phyloP scores from a whole-genome alignment of 2,113 vertebrate genomes.

The Cyprinodon variegatus region DNA sequence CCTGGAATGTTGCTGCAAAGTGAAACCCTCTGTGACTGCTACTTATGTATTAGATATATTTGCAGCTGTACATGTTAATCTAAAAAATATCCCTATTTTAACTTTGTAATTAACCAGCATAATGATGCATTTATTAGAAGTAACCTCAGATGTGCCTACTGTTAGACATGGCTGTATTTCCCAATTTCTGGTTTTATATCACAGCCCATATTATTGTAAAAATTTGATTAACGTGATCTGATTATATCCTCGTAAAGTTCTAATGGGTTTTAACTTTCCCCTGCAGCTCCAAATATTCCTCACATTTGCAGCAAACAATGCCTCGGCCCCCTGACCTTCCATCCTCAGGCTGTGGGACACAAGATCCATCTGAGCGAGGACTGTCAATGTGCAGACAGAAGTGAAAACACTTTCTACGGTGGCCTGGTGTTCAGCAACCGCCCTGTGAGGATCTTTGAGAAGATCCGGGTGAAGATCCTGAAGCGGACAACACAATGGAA shows the following conservation, averaged over 20 bases:
- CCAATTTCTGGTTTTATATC: neutral
- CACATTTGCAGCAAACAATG: constrained; percentile 37
- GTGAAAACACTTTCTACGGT: constrained; percentile 65
- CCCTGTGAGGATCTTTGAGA: constrained; percentile 68
- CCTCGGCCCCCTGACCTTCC: constrained; percentile 77
- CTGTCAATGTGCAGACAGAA: constrained; percentile 56
- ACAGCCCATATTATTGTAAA: neutral
- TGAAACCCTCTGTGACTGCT: neutral
- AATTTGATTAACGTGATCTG: neutral
- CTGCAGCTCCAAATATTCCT: neutral
- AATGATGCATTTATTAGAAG: too few species aligned
- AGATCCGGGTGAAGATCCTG: constrained; percentile 74
- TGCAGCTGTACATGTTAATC: neutral
- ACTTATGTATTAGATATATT: neutral
- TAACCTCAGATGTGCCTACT: neutral
- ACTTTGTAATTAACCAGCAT: too few species aligned
- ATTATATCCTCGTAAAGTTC: neutral
- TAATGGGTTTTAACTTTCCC: neutral
- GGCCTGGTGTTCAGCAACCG: constrained; percentile 86
- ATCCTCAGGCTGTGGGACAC: constrained; percentile 70
- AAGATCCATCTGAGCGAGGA: constrained; percentile 69
- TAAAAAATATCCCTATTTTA: neutral
- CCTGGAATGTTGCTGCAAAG: neutral
- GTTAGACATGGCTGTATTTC: neutral
- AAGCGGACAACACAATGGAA: constrained; percentile 50